Percentiles rank a stretch among this genome's conserved stretches.
phyloP scores from a whole-genome alignment of 92 coral and sea anemone species.

The Siderastrea radians region DNA sequence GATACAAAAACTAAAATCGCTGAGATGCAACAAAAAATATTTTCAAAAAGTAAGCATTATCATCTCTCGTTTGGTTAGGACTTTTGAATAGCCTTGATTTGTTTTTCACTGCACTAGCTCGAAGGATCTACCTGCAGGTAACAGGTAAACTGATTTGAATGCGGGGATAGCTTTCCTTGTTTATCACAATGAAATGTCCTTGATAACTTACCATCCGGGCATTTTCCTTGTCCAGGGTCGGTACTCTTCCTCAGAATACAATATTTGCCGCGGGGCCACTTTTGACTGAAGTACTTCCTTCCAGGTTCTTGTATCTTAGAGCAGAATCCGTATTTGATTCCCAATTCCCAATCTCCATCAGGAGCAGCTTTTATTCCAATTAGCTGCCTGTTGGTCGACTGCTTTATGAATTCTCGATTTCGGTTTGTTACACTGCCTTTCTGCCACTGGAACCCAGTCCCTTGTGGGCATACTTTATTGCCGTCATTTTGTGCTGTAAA shows the following conservation, averaged over 20 bases:
- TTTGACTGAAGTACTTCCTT: background rate
- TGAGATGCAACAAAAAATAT: too few relatives aligned
- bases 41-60: too few relatives aligned
- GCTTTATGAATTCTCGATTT: background rate
- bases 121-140: too few relatives aligned
- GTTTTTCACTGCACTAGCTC: too few relatives aligned
- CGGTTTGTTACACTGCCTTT: constrained; percentile 4
- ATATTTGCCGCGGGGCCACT: constrained; percentile 8
- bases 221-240: background rate
- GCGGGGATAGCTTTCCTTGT: too few relatives aligned
- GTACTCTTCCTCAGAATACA: constrained; percentile 11
- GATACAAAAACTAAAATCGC: too few relatives aligned
- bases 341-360: background rate
- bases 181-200: too few relatives aligned
- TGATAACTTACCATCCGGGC: constrained; percentile 5
- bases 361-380: background rate
- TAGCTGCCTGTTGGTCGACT: background rate
- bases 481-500: background rate
- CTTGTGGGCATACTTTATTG: background rate
- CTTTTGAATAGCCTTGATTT: too few relatives aligned
- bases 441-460: constrained; percentile 13
- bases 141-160: too few relatives aligned
- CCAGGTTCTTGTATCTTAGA: background rate
- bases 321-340: constrained; percentile 1
- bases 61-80: too few relatives aligned